phyloP scores from a whole-genome alignment of 1,140 invertebrate genomes.

The Eupeodes corollae region DNA sequence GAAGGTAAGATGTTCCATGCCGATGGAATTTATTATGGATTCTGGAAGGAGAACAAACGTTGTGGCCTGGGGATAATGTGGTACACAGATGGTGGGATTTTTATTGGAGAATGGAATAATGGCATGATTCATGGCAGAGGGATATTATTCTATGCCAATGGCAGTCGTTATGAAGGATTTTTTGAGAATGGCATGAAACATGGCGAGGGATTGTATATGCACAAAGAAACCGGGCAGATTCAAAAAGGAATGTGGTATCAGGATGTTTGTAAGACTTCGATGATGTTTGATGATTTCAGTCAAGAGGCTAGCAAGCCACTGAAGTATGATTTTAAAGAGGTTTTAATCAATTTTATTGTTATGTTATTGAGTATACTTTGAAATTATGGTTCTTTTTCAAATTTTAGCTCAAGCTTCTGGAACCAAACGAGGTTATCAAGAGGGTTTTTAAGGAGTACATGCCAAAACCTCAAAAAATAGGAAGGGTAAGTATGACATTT shows the following conservation, averaged over 20 bases:
- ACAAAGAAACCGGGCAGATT: slow-evolving; percentile 44
- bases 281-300: slow-evolving; percentile 35
- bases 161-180: slow-evolving; percentile 47
- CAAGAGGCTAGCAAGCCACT: slow-evolving; percentile 14
- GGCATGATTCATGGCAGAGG: slow-evolving; percentile 35
- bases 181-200: slow-evolving; percentile 44
- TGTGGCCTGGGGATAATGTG: slow-evolving; percentile 50
- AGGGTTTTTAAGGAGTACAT: no score
- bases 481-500: no score
- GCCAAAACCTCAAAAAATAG: no score
- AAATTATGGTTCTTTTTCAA: no score
- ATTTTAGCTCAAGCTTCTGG: no score
- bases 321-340: slow-evolving; percentile 21
- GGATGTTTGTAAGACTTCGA: slow-evolving; percentile 38
- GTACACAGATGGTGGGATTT: slow-evolving; percentile 40
- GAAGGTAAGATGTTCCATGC: slow-evolving; percentile 30
- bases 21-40: slow-evolving; percentile 28
- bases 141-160: slow-evolving; percentile 39
- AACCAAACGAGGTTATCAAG: no score
- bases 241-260: slow-evolving; percentile 45
- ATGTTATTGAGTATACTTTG: no score
- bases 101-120: slow-evolving; percentile 40
- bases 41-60: slow-evolving; percentile 43
- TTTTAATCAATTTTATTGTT: background rate
- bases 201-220: slow-evolving; percentile 45